Percentiles rank a stretch among this genome's conserved stretches.
phyloP scores from a whole-genome alignment of 2,113 vertebrate genomes.

The Telmatochromis sp. region DNA sequence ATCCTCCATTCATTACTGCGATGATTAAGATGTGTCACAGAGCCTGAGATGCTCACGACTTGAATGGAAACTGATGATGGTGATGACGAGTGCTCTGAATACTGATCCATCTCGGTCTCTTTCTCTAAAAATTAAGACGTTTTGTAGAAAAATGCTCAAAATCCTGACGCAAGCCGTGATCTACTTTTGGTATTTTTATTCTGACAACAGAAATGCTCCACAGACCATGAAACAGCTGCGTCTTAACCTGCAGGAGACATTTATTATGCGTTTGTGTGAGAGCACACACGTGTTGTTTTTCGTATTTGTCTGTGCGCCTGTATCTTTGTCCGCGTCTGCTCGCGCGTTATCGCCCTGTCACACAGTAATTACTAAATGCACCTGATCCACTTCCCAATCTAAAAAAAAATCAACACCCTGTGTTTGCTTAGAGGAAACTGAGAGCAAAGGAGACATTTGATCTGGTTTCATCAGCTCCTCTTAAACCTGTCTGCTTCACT shows the following conservation, averaged over 20 bases:
- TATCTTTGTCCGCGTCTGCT: neutral
- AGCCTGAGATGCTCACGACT: neutral
- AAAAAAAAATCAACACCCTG: neutral
- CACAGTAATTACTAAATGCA: conserved; percentile 41
- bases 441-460: conserved; percentile 1
- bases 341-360: neutral
- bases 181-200: conserved; percentile 12
- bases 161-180: neutral
- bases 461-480: conserved; percentile 2
- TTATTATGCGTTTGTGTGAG: neutral
- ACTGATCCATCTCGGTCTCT: neutral
- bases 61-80: conserved; percentile 19
- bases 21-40: conserved; percentile 37
- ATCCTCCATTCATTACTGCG: conserved; percentile 41
- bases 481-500: neutral
- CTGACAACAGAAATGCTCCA: conserved; percentile 10
- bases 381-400: conserved; percentile 34
- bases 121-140: neutral
- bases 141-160: neutral
- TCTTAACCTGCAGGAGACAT: conserved; percentile 31
- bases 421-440: neutral
- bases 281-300: neutral
- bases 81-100: neutral
- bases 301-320: neutral
- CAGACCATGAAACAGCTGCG: conserved; percentile 38